Evolutionary conservation across 2,888 invertebrate genomes (phyloP), one percentile per base, ranked within the genome.

Genomic region (Drosophila putrida): DNA sequence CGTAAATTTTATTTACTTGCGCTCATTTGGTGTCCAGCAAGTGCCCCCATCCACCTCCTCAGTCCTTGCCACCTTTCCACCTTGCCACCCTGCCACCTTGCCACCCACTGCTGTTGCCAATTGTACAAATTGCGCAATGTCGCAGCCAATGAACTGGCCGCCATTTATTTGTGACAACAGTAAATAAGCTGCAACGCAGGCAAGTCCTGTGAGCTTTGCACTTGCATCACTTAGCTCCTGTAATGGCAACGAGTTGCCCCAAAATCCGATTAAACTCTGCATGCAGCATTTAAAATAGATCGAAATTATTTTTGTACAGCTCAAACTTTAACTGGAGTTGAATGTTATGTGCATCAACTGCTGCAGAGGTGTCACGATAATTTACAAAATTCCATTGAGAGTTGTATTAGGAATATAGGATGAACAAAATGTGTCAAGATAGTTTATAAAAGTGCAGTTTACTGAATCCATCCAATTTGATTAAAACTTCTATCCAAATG

Each of bases 1-100:
- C 78, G 86, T 85, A 88, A 71, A 88, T 85, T 82, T 81, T 84
- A 84, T 83, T 83, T 83, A 87, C 80, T 82, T 75, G 84, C 73
- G 64, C 75, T 82, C 84, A 80, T 81, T 86, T 75, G 72, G 63
- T 44, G 51, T 58, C 58, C 62, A 61, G 63, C 74, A 69, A 68
- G 66, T 59, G 31, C 39, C 57, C 10, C 49, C 31, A 9, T 28
- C 57, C 54, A n/a, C 38, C n/a, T 38, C n/a, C 27, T 6, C n/a
- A 4, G 10, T 15, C n/a, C 6, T 10, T 11, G 4, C 25, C 59
- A 28, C 39, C 38, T 9, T 20, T 39, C 13, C 33, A 8, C 10
- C 59, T 11, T 1, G 11, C 13, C 35, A 31, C 9, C 15, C 20
- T 20, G 0, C 9, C 35, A 31, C 8, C 38, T 9, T n/a, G n/a